Percentiles rank a stretch among this genome's conserved stretches.
Conservation (phyloP, 1,140 invertebrate species). For the Drosophila orena region DNA sequence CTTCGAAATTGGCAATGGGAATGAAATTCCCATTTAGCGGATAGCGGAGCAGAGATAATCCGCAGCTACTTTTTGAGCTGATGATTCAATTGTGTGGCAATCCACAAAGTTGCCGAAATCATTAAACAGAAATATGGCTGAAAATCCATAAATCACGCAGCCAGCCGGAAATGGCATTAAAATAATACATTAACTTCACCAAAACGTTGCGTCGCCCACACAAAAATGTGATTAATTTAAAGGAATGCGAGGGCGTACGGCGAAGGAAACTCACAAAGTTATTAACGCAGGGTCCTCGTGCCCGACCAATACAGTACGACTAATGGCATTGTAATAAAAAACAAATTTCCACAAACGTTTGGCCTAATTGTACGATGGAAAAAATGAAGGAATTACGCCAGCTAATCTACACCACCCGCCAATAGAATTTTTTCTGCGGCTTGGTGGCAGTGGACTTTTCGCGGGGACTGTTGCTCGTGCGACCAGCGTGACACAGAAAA, state of each 20-base stretch:
- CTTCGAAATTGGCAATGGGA: conserved; percentile 27
- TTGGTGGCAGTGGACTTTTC: conserved; percentile 18
- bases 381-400: conserved; percentile 21
- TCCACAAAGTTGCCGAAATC: conserved; percentile 9
- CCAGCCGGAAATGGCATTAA: conserved; percentile 69
- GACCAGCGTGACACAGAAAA: conserved; percentile 69
- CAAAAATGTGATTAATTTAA: conserved; percentile 74
- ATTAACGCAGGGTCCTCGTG: conserved; percentile 21
- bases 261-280: conserved; percentile 21
- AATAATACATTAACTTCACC: conserved; percentile 78
- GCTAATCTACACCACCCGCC: neutral
- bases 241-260: conserved; percentile 18
- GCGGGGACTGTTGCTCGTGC: conserved; percentile 44
- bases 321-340: conserved; percentile 78
- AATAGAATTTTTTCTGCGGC: conserved; percentile 19
- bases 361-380: conserved; percentile 65
- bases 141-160: conserved; percentile 68
- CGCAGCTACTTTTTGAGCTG: neutral
- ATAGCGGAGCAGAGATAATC: conserved; percentile 5
- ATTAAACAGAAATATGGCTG: conserved; percentile 37
- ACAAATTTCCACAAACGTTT: conserved; percentile 75
- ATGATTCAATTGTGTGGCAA: conserved; percentile 21
- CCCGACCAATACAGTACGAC: conserved; percentile 48
- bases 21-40: conserved; percentile 13
- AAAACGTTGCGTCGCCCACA: conserved; percentile 68